Evolutionary conservation across 2,797 vertebrate species (phyloP), one percentile per base, ranked within the genome.

Genomic region (Botia kubotai): DNA sequence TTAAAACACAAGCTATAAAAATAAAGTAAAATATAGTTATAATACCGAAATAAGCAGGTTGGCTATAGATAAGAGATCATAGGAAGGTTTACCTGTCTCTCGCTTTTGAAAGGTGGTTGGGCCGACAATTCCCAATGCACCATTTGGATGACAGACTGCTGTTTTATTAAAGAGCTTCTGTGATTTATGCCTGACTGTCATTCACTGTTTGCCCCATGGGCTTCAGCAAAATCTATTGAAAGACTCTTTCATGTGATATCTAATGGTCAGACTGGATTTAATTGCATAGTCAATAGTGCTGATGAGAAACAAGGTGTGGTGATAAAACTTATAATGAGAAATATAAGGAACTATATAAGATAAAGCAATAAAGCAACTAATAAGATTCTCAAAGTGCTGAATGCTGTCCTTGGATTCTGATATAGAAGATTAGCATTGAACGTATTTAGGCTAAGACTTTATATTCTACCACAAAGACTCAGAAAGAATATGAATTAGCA

Each of bases 301-400:
- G 72, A 83, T 72, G 62, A 79, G 68, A 75, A 75, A 72, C 68
- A 72, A 76, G 81, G 75, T 81, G 78, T 66, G 77, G 70, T 19
- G 19, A 69, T 83, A 75, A 75, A 82, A 83, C 77, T 81, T 65
- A 55, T 86, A 84, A 84, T 83, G 75, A 84, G 74, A 63, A 21
- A 71, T 73, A 43, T 33, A 75, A 69, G 66, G 67, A 23, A 46
- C 53, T n/a, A n/a, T n/a, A n/a, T n/a, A n/a, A n/a, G n/a, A n/a
- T n/a, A n/a, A n/a, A n/a, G n/a, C n/a, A n/a, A n/a, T n/a, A n/a
- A 52, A 58, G 43, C 46, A n/a, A 68, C 60, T 79, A 85, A 85
- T 72, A 74, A 0, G 68, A 75, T 76, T 82, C 58, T 68, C 12
- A 55, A 12, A 48, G 57, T 12, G n/a, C 19, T 57, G 6, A 53